Evolutionary conservation across 2,797 vertebrate genomes (phyloP), one percentile per base, ranked within the genome.

Genomic region (Phataginus tricuspis): DNA sequence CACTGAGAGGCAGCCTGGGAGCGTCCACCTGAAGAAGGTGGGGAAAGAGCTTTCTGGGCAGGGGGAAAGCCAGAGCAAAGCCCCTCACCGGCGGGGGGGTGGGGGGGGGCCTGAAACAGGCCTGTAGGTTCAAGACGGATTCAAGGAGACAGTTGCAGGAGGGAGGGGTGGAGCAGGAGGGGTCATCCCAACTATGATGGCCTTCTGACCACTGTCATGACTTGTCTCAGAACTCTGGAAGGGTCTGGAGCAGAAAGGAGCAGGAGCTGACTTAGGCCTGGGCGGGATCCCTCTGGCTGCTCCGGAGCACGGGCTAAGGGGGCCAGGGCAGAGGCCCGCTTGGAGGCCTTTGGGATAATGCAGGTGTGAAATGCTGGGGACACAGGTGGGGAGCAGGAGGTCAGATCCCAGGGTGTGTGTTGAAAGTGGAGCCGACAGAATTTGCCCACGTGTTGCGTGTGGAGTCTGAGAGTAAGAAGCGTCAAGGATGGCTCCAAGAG

Each of bases 381-480:
- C 25, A 0, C 0, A 4, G 53, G 29, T 2, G 1, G 9, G 16
- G 4, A 25, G 15, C 21, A 6, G 19, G 55, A 5, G 42, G 45
- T 25, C n/a, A 5, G 82, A 1, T 2, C 27, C 27, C 45, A 16
- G 4, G 39, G 63, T 15, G 4, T 3, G 0, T 5, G 12, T 11
- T 25, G 34, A 31, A 31, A 27, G 18, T 0, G 31, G 3, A 45
- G 63, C 18, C 0, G 5, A 31, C 2, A 1, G 27, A 42, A 39
- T 4, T 9, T 1, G 12, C 34, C 0, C 0, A 3, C 21, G 0
- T 13, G 0, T 0, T 1, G 2, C 2, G 0, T 6, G 23, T 3
- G 53, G 25, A 34, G 14, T 51, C 59, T 19, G 15, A 2, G 37
- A 19, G 64, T 13, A 21, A 31, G 42, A 19, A 57, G n/a, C 10